Base-by-base conservation (phyloP, 1,140 invertebrate species). In the Battus philenor region DNA sequence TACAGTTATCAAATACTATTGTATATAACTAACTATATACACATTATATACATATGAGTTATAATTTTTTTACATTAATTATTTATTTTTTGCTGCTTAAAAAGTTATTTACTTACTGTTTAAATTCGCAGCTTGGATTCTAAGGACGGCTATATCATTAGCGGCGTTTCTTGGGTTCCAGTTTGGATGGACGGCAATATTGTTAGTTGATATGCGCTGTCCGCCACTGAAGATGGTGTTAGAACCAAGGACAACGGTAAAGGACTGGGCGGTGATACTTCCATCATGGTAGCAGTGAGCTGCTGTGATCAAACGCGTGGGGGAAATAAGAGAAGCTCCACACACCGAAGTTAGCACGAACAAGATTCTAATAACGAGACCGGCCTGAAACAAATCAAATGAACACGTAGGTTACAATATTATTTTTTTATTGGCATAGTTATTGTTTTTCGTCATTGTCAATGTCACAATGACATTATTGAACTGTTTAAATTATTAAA, bases 71-170 rank as follows among this genome's bases (percentile, higher is more conserved):
- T n/a, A n/a, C n/a, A n/a, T n/a, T n/a, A n/a, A n/a, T n/a, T n/a
- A n/a, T n/a, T n/a, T n/a, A n/a, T n/a, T n/a, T n/a, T n/a, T n/a
- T n/a, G n/a, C n/a, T 8, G 18, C 47, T 49, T 6, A 15, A 43
- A n/a, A n/a, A 49, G 10, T 1, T 10, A 36, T 30, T 22, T 33
- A 47, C 48, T 52, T 41, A 63, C 59, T 53, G 12, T 68, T 61
- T 31, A 77, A 60, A 7, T 48, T 27, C 5, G 76, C 30, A 0
- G 13, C 0, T 39, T 59, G 4, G 76, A 73, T 22, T 82, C 44
- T 27, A 68, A 59, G 2, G 82, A 65, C 13, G 76, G 79, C 68
- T 4, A 85, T 64, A 31, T 85, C 79, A 9, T 83, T 71, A 10
- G 33, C n/a, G 1, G 73, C 5, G 2, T 16, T 41, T 0, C 9